Conservation (phyloP, 2,888 invertebrate species). For the Chymomyza fuscimana region DNA sequence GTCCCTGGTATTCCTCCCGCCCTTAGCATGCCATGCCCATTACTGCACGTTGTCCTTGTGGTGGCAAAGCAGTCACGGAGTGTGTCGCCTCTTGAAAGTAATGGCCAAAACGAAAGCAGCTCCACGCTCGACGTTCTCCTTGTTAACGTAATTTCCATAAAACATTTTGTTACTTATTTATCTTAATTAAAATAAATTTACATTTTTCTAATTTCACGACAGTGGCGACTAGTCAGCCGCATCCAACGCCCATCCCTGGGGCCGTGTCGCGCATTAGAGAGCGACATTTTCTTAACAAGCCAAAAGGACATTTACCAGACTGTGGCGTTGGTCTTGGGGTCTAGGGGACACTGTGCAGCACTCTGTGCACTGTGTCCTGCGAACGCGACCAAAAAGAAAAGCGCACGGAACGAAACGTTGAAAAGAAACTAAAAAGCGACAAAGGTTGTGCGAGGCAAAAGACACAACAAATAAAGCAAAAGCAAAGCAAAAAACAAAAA, state of each 20-base stretch:
- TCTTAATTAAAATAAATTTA: slow-evolving; percentile 79
- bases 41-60: not conserved
- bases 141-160: slow-evolving; percentile 78
- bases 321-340: not conserved
- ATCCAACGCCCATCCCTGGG: slow-evolving; percentile 16
- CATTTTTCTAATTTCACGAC: slow-evolving; percentile 77
- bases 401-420: not conserved
- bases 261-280: slow-evolving; percentile 61
- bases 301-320: slow-evolving; percentile 67
- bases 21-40: not conserved
- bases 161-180: slow-evolving; percentile 79
- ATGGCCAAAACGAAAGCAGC: slow-evolving; percentile 63
- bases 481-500: not conserved
- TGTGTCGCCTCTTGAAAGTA: slow-evolving; percentile 69
- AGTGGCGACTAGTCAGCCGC: slow-evolving; percentile 42
- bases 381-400: not conserved
- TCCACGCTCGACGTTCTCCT: slow-evolving; percentile 50
- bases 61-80: slow-evolving; percentile 34
- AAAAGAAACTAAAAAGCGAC: slow-evolving; percentile 1
- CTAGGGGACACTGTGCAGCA: not conserved
- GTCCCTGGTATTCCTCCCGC: not conserved
- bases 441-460: slow-evolving; percentile 28
- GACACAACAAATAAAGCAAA: slow-evolving; percentile 23
- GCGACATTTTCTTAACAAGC: slow-evolving; percentile 72
- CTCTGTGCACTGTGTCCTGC: too few relatives aligned